A percentile compares a stretch with the other conserved stretches of the same genome.
Conservation (phyloP, 2,888 invertebrate species). For the Macrosiphum euphorbiae region DNA sequence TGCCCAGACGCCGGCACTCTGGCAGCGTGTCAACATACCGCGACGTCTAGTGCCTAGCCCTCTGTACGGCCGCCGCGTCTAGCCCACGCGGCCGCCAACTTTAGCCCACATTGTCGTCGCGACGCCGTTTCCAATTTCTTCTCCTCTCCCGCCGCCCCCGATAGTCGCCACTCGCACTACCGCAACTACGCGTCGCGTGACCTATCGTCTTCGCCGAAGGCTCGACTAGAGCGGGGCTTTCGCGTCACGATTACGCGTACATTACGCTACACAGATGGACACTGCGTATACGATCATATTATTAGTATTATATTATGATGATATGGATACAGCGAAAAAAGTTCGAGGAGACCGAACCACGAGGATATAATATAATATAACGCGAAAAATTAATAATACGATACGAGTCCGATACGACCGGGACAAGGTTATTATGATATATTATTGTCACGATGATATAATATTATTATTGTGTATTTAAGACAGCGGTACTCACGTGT, state of each 20-base stretch:
- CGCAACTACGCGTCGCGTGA: constrained; percentile 45
- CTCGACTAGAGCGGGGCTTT: not conserved
- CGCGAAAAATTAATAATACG: not conserved
- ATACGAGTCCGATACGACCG: not conserved
- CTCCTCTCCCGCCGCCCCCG: constrained; percentile 21
- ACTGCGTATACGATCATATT: not conserved
- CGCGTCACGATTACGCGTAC: not conserved
- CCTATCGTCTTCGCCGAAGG: not conserved
- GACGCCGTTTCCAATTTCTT: constrained; percentile 41
- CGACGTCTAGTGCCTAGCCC: constrained; percentile 63
- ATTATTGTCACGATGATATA: not conserved
- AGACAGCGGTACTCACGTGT: constrained; percentile 52
- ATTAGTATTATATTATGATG: not conserved
- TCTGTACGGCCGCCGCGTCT: constrained; percentile 45
- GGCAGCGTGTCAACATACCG: constrained; percentile 65
- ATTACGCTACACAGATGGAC: not conserved
- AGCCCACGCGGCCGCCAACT: constrained; percentile 65
- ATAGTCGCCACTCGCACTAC: constrained; percentile 18
- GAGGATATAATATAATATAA: too few relatives aligned
- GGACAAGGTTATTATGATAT: not conserved
- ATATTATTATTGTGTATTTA: not conserved
- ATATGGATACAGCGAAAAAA: not conserved
- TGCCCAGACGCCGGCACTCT: constrained; percentile 64
- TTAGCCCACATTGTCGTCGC: constrained; percentile 61
- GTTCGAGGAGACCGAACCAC: too few relatives aligned